These are phyloP conservation scores for Caradrina clavipalpis DNA, from an alignment of 2,888 invertebrate species.

Conservation along the genomic window DNA sequence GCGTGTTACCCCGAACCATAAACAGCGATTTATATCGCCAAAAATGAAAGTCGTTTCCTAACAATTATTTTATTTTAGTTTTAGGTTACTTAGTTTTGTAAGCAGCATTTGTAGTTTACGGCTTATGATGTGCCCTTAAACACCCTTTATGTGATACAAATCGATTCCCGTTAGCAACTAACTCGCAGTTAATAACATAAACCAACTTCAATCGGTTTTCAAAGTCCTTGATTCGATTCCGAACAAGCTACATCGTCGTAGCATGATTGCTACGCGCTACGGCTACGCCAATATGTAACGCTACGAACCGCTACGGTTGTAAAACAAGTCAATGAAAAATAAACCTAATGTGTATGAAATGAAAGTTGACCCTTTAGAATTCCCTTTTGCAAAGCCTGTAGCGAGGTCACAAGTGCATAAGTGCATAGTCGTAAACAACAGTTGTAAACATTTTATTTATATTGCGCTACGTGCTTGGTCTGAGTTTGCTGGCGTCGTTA, in stretches of 20 bases:
- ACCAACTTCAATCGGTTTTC: neutral
- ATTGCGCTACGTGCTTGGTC: conserved; percentile 23
- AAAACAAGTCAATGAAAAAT: too few species aligned
- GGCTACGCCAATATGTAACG: neutral
- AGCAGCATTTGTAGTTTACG: too few species aligned
- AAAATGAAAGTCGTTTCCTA: too few species aligned
- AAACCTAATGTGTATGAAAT: neutral
- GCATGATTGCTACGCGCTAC: conserved; percentile 18
- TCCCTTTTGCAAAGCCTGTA: neutral
- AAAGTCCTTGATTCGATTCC: neutral
- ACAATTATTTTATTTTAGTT: too few species aligned
- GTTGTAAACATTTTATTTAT: conserved; percentile 53
- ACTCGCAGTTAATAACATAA: too few species aligned
- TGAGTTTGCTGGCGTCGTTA: conserved; percentile 8
- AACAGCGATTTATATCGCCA: too few species aligned
- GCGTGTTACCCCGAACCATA: too few species aligned
- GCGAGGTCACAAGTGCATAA: conserved; percentile 37
- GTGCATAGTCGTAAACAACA: conserved; percentile 35
- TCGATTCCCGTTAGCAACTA: too few species aligned
- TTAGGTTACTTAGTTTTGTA: too few species aligned
- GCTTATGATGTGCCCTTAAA: too few species aligned
- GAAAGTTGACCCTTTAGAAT: neutral
- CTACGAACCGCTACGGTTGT: neutral
- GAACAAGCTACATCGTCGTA: conserved; percentile 12
- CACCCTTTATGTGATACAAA: too few species aligned